Evolutionary conservation across 2,888 invertebrate genomes (phyloP), one percentile per base, ranked within the genome.

Genomic region (Conchocele bisecta): DNA sequence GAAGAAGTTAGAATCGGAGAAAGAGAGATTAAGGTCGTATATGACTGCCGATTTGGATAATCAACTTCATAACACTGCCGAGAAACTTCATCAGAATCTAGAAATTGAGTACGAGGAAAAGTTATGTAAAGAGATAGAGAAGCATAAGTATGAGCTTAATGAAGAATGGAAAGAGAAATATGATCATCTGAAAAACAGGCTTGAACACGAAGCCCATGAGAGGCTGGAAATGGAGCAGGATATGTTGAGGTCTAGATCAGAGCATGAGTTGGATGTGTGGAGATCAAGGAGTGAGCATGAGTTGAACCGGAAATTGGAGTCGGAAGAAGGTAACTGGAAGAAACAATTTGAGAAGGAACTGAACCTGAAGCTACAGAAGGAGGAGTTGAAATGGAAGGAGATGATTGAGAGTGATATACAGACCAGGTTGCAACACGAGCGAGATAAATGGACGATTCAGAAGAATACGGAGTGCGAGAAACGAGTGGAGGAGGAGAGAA

Each of bases 321-420:
- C 61, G 11, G 82, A 82, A 26, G 63, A 77, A 22, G 74, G 69
- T 5, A 79, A 76, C 41, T 84, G 83, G 82, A 79, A 70, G 42
- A 50, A 41, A 31, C 65, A 80, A 39, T 66, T 77, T 66, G 81
- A 84, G 41, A 75, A 75, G 15, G 74, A 79, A 54, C 22, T 81
- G 13, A 53, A 60, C 11, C 56, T 54, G 33, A 67, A 67, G 35
- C 48, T 76, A 20, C 66, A 72, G 17, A 69, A 72, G 13, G 82
- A 82, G 31, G 61, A 77, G 26, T 72, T 73, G 6, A 79, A 76
- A 53, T 84, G 83, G 82, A 77, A 68, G 42, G 51, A 44, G 31
- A 66, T 78, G 39, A 69, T 76, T 65, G 81, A 84, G 41, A 75
- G 72, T 15, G 74, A 79, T 51, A 26, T 80, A 7, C 51, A 63